phyloP scores from a whole-genome alignment of 2,888 invertebrate genomes.

The Spisula solida region DNA sequence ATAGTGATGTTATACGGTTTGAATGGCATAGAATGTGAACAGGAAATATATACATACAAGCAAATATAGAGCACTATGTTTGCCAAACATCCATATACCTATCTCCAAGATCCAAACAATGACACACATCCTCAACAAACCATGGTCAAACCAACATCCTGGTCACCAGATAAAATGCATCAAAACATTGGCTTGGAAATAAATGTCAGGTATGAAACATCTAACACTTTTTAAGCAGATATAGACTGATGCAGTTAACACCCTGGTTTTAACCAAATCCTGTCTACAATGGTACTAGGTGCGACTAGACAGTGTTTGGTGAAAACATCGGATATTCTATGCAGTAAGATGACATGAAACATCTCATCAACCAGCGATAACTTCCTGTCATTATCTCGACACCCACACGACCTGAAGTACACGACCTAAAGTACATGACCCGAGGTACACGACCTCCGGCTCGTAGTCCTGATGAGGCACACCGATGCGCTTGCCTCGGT shows the following conservation, averaged over 20 bases:
- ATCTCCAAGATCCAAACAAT: background rate
- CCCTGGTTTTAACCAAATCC: conserved; percentile 14
- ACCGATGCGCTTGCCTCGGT: no score
- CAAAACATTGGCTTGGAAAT: background rate
- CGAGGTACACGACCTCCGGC: no score
- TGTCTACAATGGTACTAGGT: conserved; percentile 36
- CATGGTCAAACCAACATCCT: background rate
- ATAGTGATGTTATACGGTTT: background rate
- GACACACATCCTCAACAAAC: background rate
- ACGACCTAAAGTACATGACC: background rate
- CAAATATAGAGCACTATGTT: background rate
- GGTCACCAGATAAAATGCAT: background rate
- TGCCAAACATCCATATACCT: background rate
- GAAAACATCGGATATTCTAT: conserved; percentile 48
- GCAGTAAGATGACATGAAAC: conserved; percentile 36
- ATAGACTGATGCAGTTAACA: conserved; percentile 23
- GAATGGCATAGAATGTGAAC: background rate
- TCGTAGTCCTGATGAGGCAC: no score
- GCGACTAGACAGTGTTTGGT: conserved; percentile 28
- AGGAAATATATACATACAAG: background rate
- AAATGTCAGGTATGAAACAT: background rate
- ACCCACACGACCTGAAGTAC: conserved; percentile 31
- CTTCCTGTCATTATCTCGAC: conserved; percentile 40
- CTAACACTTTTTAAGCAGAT: conserved; percentile 33
- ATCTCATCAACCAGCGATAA: conserved; percentile 30